A percentile compares a stretch with the other conserved stretches of the same genome.
Conservation (phyloP, 2,797 vertebrate genomes). For the Hypotaenidia okinawae region DNA sequence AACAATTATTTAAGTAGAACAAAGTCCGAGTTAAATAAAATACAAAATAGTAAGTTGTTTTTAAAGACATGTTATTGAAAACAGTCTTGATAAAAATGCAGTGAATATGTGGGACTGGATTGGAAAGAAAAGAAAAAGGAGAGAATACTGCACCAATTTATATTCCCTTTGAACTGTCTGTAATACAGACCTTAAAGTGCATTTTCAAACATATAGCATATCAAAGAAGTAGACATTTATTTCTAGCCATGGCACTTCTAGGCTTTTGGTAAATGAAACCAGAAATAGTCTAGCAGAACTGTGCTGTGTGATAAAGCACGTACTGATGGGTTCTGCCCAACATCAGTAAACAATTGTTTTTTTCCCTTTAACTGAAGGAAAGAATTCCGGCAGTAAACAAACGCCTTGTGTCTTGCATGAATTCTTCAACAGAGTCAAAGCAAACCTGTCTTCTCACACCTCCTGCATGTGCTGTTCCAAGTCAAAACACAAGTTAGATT, state of each 20-base stretch:
- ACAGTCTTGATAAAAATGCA: not conserved
- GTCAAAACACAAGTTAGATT: slow-evolving; percentile 12
- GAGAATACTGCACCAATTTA: slow-evolving; percentile 33
- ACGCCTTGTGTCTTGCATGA: not conserved
- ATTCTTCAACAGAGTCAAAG: slow-evolving; percentile 50
- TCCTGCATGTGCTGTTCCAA: not conserved
- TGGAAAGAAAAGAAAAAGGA: slow-evolving; percentile 9
- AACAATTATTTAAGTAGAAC: slow-evolving; percentile 7
- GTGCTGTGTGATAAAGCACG: not conserved
- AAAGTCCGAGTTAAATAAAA: slow-evolving; percentile 2
- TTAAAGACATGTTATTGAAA: slow-evolving; percentile 26
- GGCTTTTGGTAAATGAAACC: slow-evolving; percentile 14
- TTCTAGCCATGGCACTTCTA: slow-evolving; percentile 31
- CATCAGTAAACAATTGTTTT: slow-evolving; percentile 12
- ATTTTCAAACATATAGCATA: slow-evolving; percentile 61
- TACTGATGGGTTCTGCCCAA: not conserved
- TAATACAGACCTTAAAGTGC: slow-evolving; percentile 51
- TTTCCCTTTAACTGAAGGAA: slow-evolving; percentile 5
- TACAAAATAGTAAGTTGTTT: not conserved
- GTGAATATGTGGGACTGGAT: not conserved
- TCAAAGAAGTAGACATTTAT: slow-evolving; percentile 50
- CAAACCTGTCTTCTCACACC: slow-evolving; percentile 48
- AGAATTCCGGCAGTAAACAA: slow-evolving; percentile 36
- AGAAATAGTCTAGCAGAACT: not conserved
- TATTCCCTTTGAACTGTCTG: slow-evolving; percentile 62